A percentile compares a stretch with the other conserved stretches of the same genome.
Evolutionary conservation across 1,140 invertebrate species (phyloP).

Genomic region (Plectrocnemia conspersa): DNA sequence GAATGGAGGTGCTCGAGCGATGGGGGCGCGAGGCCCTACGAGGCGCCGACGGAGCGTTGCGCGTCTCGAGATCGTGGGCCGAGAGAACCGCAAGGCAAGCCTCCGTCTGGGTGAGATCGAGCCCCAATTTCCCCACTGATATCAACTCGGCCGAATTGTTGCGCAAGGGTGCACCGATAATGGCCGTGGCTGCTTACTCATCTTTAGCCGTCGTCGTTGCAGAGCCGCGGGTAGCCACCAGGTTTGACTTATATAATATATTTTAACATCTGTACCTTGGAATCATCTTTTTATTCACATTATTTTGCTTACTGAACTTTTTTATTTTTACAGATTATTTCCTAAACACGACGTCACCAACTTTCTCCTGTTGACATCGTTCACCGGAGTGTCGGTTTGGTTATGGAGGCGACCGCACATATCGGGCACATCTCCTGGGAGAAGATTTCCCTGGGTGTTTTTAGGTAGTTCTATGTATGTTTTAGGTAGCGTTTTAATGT

Average conservation of each 20-base stretch:
- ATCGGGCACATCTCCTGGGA: slow-evolving; percentile 45
- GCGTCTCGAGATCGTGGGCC: too few relatives aligned
- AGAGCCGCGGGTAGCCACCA: slow-evolving; percentile 48
- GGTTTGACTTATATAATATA: slow-evolving; percentile 36
- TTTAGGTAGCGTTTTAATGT: slow-evolving; percentile 48
- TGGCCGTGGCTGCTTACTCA: slow-evolving; percentile 38
- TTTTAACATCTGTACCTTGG: not conserved
- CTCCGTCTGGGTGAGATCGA: too few relatives aligned
- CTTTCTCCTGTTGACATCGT: slow-evolving; percentile 45
- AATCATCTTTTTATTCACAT: not conserved
- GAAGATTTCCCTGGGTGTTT: slow-evolving; percentile 50
- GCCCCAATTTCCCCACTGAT: not conserved
- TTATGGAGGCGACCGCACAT: slow-evolving; percentile 49
- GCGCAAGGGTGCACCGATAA: not conserved
- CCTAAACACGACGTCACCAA: slow-evolving; percentile 48
- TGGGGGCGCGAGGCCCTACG: too few relatives aligned
- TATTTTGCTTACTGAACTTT: slow-evolving; percentile 15
- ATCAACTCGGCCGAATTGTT: not conserved
- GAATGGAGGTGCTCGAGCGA: too few relatives aligned
- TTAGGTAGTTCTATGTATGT: slow-evolving; percentile 48
- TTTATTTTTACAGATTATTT: slow-evolving; percentile 43
- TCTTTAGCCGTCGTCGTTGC: slow-evolving; percentile 49
- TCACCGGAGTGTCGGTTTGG: slow-evolving; percentile 47
- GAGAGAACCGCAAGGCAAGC: too few relatives aligned
- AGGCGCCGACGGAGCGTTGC: too few relatives aligned